These are phyloP conservation scores for Bedellia somnulentella DNA, from an alignment of 2,888 invertebrate species.

Conservation along the genomic window DNA sequence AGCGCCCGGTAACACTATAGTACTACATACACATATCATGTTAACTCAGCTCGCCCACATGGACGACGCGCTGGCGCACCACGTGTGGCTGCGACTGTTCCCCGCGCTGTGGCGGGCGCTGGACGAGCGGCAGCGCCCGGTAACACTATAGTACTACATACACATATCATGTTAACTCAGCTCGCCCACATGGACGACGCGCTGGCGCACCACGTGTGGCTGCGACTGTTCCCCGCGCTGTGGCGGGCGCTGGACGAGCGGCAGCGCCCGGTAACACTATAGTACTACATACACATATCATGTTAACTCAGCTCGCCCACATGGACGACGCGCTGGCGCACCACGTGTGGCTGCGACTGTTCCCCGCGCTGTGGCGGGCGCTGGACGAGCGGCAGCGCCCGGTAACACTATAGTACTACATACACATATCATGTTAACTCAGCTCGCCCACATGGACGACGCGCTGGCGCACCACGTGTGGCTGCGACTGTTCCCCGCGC, in stretches of 20 bases:
- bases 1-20: slow-evolving; percentile 64
- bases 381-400: slow-evolving; percentile 83
- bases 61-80: slow-evolving; percentile 88
- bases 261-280: slow-evolving; percentile 66
- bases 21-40: too few relatives aligned
- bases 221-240: slow-evolving; percentile 81
- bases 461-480: slow-evolving; percentile 87
- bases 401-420: too few relatives aligned
- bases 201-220: slow-evolving; percentile 89
- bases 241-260: slow-evolving; percentile 86
- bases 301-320: slow-evolving; percentile 92
- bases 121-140: slow-evolving; percentile 80
- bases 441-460: slow-evolving; percentile 92
- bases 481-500: slow-evolving; percentile 82
- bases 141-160: slow-evolving; percentile 21
- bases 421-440: too few relatives aligned
- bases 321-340: slow-evolving; percentile 91
- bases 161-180: too few relatives aligned
- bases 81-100: slow-evolving; percentile 85
- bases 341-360: slow-evolving; percentile 83
- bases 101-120: slow-evolving; percentile 86
- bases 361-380: slow-evolving; percentile 86
- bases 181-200: slow-evolving; percentile 90
- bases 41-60: slow-evolving; percentile 93
- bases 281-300: too few relatives aligned